phyloP scores from a whole-genome alignment of 1,140 invertebrate species.

The Magallana ariakensis region DNA sequence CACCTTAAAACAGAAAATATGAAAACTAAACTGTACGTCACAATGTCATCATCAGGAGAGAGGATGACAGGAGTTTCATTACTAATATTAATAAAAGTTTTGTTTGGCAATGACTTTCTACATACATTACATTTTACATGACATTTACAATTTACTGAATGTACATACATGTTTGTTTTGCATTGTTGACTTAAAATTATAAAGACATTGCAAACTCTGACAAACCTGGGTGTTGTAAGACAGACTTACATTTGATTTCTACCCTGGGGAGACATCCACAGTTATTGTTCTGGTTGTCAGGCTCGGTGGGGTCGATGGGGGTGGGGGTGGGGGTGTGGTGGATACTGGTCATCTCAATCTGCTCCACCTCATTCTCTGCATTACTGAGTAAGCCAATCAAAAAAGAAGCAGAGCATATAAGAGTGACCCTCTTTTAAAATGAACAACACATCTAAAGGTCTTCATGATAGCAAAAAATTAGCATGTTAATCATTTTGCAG shows the following conservation, averaged over 20 bases:
- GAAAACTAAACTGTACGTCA: too few species aligned
- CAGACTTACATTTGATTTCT: conserved; percentile 21
- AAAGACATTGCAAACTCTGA: background rate
- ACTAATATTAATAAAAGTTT: too few species aligned
- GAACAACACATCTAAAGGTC: too few species aligned
- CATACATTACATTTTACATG: too few species aligned
- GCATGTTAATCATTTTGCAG: too few species aligned
- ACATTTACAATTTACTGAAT: background rate
- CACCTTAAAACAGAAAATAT: conserved; percentile 10
- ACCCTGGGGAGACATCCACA: background rate
- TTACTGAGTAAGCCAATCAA: background rate
- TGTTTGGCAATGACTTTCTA: too few species aligned
- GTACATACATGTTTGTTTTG: background rate
- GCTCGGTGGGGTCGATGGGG: background rate
- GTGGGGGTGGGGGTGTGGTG: background rate
- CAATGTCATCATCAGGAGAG: too few species aligned
- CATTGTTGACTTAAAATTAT: background rate
- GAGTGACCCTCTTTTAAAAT: too few species aligned
- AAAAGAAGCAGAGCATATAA: too few species aligned
- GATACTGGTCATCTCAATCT: conserved; percentile 36
- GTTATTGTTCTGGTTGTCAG: background rate
- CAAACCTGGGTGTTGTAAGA: background rate
- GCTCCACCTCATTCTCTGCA: conserved; percentile 16
- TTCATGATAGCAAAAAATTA: too few species aligned
- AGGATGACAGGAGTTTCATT: too few species aligned